Conservation (phyloP, 2,797 vertebrate species). For the Australoheros facetus region DNA sequence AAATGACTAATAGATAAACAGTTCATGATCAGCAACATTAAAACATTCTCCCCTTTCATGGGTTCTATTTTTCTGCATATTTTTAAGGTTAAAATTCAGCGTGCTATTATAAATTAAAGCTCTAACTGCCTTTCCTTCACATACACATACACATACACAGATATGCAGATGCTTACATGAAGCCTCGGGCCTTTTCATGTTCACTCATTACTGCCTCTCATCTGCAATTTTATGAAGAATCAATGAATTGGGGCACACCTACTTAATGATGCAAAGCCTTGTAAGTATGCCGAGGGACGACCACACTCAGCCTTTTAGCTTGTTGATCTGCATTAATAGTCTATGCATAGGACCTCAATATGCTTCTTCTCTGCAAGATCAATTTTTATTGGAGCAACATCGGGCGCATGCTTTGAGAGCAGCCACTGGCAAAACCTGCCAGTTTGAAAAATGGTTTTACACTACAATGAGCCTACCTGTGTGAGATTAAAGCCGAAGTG, state of each 20-base stretch:
- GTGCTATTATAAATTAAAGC: conserved; percentile 6
- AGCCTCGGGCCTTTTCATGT: conserved; percentile 24
- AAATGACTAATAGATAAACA: too few species aligned
- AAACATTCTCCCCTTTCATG: too few species aligned
- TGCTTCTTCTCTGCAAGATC: conserved; percentile 56
- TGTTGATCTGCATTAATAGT: conserved; percentile 71
- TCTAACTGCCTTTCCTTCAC: background rate
- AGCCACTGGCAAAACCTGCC: conserved; percentile 27
- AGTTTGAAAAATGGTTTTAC: conserved; percentile 43
- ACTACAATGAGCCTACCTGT: background rate
- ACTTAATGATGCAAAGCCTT: conserved; percentile 63
- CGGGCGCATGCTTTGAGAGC: conserved; percentile 4
- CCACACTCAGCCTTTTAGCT: conserved; percentile 36
- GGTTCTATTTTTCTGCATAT: background rate
- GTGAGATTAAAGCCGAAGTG: background rate
- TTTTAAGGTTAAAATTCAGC: conserved; percentile 21
- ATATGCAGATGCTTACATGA: background rate
- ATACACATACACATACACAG: background rate
- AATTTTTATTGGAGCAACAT: conserved; percentile 60
- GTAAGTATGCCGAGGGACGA: conserved; percentile 15
- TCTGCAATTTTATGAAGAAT: conserved; percentile 72
- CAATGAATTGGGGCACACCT: conserved; percentile 54
- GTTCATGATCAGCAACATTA: too few species aligned
- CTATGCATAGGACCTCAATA: conserved; percentile 56
- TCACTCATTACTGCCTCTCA: conserved; percentile 59